These are phyloP conservation scores for Agrochola circellaris DNA, from an alignment of 2,888 invertebrate species.

Conservation along the genomic window DNA sequence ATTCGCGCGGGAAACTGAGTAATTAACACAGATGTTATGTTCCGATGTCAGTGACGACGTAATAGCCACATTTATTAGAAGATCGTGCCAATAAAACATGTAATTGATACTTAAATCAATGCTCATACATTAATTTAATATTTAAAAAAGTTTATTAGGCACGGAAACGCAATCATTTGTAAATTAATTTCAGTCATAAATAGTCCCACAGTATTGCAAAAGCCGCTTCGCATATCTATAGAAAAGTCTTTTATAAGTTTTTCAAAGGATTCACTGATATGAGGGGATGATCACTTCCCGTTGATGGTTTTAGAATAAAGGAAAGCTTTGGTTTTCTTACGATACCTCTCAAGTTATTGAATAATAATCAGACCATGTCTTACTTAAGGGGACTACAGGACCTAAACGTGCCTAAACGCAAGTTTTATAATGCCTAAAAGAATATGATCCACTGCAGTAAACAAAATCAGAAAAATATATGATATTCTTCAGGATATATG, in stretches of 20 bases:
- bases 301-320: not conserved
- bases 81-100: conserved; percentile 24
- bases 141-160: conserved; percentile 20
- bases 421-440: too few species aligned
- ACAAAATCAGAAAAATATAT: too few species aligned
- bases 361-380: not conserved
- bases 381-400: too few species aligned
- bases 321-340: too few species aligned
- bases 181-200: not conserved
- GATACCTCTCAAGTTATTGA: not conserved
- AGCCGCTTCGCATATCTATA: too few species aligned
- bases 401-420: too few species aligned
- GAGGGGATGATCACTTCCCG: not conserved
- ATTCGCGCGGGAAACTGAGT: conserved; percentile 40
- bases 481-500: too few species aligned
- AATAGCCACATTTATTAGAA: conserved; percentile 8
- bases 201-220: not conserved
- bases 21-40: conserved; percentile 27
- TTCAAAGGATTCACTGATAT: not conserved
- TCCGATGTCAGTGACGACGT: not conserved
- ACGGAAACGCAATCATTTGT: conserved; percentile 21
- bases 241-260: too few species aligned
- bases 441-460: too few species aligned
- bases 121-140: conserved; percentile 16
- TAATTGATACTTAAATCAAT: conserved; percentile 25